These are phyloP conservation scores for Phyto melanocephala DNA, from an alignment of 2,888 invertebrate species.

Conservation along the genomic window DNA sequence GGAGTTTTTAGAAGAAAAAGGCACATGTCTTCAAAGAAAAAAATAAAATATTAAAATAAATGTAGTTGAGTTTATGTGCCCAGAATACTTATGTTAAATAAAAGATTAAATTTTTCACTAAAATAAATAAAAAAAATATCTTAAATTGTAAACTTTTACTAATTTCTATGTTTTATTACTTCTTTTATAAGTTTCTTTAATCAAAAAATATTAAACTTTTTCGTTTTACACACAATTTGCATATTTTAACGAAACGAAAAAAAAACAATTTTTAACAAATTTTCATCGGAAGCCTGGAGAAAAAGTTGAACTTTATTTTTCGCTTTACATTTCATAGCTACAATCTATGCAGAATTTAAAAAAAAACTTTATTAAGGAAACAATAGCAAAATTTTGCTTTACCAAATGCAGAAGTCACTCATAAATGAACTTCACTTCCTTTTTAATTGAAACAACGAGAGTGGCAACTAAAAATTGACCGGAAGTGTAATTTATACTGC, in stretches of 20 bases:
- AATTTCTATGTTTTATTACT: neutral
- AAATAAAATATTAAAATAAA: neutral
- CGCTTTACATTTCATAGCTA: neutral
- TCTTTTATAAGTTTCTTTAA: neutral
- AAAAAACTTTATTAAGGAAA: neutral
- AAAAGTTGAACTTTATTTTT: neutral
- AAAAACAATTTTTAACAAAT: neutral
- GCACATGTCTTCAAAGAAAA: slow-evolving; percentile 2
- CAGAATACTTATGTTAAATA: neutral
- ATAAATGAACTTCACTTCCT: slow-evolving; percentile 50
- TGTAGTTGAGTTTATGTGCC: neutral
- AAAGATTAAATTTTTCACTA: neutral
- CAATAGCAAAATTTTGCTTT: neutral
- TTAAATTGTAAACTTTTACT: too few relatives aligned
- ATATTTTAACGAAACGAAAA: neutral
- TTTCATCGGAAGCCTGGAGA: neutral
- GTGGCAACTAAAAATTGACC: neutral
- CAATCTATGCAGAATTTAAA: neutral
- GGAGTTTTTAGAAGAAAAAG: neutral
- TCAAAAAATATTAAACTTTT: neutral
- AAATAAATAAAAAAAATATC: neutral
- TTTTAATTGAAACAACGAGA: neutral
- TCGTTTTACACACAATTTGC: neutral
- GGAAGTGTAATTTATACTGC: slow-evolving; percentile 53
- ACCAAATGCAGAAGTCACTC: slow-evolving; percentile 3